These are phyloP conservation scores for Hirtodrosophila histrioides DNA, from an alignment of 2,888 invertebrate genomes.

Conservation along the genomic window DNA sequence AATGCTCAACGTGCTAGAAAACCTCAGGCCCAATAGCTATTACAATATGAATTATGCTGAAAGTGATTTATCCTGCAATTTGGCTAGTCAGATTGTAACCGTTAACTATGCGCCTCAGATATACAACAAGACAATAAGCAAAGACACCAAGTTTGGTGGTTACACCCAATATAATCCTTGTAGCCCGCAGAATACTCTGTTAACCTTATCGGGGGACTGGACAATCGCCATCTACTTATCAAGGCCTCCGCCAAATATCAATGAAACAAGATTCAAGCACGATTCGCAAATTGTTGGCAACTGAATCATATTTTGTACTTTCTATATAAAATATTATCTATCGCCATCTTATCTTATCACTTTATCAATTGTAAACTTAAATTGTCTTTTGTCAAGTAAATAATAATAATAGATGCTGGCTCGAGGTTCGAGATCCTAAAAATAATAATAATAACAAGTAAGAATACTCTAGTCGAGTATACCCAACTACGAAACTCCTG, in stretches of 20 bases:
- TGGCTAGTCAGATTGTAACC: neutral
- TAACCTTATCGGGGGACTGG: neutral
- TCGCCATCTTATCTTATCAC: too few relatives aligned
- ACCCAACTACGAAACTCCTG: too few relatives aligned
- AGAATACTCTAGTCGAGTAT: too few relatives aligned
- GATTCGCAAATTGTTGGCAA: neutral
- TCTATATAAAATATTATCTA: too few relatives aligned
- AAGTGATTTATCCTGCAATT: neutral
- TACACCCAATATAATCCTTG: neutral
- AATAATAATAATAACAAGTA: too few relatives aligned
- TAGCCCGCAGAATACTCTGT: neutral
- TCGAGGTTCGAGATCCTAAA: too few relatives aligned
- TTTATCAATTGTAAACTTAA: too few relatives aligned
- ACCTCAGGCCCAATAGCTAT: slow-evolving; percentile 3
- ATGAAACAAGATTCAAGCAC: neutral
- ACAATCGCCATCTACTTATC: slow-evolving; percentile 4
- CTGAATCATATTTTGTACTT: neutral
- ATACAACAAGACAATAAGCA: slow-evolving; percentile 3
- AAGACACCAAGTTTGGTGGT: neutral
- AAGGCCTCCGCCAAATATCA: neutral
- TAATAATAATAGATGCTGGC: too few relatives aligned
- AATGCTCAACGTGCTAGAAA: neutral
- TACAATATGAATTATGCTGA: slow-evolving; percentile 1
- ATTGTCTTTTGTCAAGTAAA: too few relatives aligned
- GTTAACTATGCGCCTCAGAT: slow-evolving; percentile 17